Conservation (phyloP, 2,888 invertebrate genomes). For the Drosophila tanythrix region DNA sequence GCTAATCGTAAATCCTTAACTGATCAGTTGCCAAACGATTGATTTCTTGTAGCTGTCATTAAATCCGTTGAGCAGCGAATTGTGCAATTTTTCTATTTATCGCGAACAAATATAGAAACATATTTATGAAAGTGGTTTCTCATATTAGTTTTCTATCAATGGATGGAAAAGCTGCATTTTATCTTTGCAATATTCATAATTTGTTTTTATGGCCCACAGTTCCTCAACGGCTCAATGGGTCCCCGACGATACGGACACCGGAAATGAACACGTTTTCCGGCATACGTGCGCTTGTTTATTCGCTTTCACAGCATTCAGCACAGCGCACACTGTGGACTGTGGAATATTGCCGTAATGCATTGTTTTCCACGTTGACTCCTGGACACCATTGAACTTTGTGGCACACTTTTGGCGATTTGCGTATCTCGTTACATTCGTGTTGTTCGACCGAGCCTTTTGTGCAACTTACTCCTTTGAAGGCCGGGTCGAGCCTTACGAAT, state of each 20-base stretch:
- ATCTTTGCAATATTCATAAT: background rate
- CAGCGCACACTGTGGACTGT: background rate
- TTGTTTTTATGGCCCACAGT: background rate
- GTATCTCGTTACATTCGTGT: slow-evolving; percentile 11
- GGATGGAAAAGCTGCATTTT: background rate
- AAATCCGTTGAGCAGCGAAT: background rate
- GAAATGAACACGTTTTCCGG: slow-evolving; percentile 83
- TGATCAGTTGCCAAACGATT: background rate
- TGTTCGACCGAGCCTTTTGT: background rate
- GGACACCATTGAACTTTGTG: slow-evolving; percentile 30
- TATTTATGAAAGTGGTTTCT: background rate
- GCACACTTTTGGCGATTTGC: slow-evolving; percentile 29
- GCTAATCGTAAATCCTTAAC: background rate
- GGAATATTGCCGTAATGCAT: slow-evolving; percentile 52
- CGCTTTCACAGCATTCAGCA: slow-evolving; percentile 4
- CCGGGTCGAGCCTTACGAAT: slow-evolving; percentile 1
- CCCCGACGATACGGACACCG: slow-evolving; percentile 78
- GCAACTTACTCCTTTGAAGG: background rate
- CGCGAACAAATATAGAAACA: background rate
- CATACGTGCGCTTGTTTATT: slow-evolving; percentile 49
- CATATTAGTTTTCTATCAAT: background rate
- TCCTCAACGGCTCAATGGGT: background rate
- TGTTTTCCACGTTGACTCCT: slow-evolving; percentile 44
- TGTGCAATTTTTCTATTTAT: background rate
- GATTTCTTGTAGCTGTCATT: background rate